phyloP scores from a whole-genome alignment of 2,888 invertebrate genomes.

The Apodemia zela region DNA sequence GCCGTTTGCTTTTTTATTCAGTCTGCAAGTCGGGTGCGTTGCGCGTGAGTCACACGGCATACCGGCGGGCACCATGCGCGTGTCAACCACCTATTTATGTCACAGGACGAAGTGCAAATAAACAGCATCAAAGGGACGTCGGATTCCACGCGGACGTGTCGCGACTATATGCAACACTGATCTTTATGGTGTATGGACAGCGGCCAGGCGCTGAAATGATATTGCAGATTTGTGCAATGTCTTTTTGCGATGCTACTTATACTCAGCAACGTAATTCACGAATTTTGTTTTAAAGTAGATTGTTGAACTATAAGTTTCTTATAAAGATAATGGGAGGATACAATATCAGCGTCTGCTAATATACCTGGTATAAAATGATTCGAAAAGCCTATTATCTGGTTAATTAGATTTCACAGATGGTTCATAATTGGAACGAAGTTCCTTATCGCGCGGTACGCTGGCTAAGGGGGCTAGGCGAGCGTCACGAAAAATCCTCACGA shows the following conservation, averaged over 20 bases:
- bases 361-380: not conserved
- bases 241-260: not conserved
- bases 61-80: conserved; percentile 67
- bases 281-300: not conserved
- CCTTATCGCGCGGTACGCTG: no score
- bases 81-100: conserved; percentile 79
- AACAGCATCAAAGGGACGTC: conserved; percentile 76
- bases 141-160: conserved; percentile 57
- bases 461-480: no score
- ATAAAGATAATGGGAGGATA: not conserved
- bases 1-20: conserved; percentile 54
- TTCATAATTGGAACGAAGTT: no score
- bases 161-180: conserved; percentile 45
- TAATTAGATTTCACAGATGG: no score
- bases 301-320: not conserved
- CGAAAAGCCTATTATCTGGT: no score
- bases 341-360: not conserved
- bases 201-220: not conserved
- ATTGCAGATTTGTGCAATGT: not conserved
- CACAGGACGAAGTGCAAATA: conserved; percentile 76
- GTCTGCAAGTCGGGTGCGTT: conserved; percentile 48
- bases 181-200: conserved; percentile 7
- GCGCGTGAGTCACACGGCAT: conserved; percentile 66
- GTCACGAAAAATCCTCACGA: no score
- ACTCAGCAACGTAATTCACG: not conserved